Conservation (phyloP, 2,113 vertebrate species). For the Lepus timidus region DNA sequence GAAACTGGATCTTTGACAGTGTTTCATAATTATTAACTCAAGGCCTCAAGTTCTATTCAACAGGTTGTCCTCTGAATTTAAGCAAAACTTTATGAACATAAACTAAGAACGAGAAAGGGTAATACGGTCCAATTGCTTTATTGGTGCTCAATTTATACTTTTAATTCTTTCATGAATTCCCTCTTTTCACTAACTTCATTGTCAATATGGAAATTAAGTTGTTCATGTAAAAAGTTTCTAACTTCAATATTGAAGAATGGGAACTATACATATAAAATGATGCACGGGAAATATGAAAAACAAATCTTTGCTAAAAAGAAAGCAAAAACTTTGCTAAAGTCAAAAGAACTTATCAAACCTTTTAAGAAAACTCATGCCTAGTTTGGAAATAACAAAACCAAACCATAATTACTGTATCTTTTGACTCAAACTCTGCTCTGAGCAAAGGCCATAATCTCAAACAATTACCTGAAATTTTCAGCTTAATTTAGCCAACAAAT, state of each 20-base stretch:
- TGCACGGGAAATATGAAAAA: not conserved
- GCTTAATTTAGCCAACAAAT: slow-evolving; percentile 34
- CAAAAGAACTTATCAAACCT: not conserved
- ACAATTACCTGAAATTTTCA: slow-evolving; percentile 13
- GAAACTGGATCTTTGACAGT: not conserved
- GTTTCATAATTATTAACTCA: not conserved
- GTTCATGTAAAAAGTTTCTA: not conserved
- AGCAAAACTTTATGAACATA: slow-evolving; percentile 33
- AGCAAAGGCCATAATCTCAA: slow-evolving; percentile 28
- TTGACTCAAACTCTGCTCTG: slow-evolving; percentile 35
- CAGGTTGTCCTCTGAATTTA: not conserved
- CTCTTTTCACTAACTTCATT: slow-evolving; percentile 18
- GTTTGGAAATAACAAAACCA: slow-evolving; percentile 38
- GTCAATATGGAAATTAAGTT: not conserved
- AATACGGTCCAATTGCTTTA: not conserved
- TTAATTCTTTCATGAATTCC: not conserved
- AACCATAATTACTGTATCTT: not conserved
- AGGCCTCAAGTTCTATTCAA: slow-evolving; percentile 9
- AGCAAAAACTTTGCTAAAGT: not conserved
- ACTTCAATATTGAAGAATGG: not conserved
- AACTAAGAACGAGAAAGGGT: not conserved
- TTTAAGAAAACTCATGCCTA: slow-evolving; percentile 15
- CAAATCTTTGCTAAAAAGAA: not conserved
- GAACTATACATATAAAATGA: not conserved
- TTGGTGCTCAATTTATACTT: not conserved